Evolutionary conservation across 2,113 vertebrate species (phyloP).

Genomic region (Trichechus manatus): DNA sequence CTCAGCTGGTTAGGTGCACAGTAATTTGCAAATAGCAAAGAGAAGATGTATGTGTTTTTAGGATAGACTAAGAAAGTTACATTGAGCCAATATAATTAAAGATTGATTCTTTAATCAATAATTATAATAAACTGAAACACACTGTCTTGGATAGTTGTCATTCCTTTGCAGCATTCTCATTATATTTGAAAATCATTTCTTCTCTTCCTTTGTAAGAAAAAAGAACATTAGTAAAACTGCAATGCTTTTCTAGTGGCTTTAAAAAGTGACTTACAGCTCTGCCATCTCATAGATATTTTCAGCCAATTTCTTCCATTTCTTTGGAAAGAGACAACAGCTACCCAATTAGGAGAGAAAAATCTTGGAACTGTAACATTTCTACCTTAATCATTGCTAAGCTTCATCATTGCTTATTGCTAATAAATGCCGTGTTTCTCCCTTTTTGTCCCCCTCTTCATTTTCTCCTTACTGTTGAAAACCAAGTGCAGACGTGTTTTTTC

Average conservation of each 20-base stretch:
- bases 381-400: not conserved
- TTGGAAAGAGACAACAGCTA: constrained; percentile 20
- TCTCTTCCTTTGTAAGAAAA: constrained; percentile 59
- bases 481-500: not conserved
- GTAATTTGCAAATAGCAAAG: constrained; percentile 36
- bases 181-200: constrained; percentile 56
- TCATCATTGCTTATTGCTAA: not conserved
- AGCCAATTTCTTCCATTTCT: constrained; percentile 62
- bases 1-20: not conserved
- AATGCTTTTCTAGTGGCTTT: constrained; percentile 29
- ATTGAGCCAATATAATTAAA: constrained; percentile 26
- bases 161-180: constrained; percentile 22
- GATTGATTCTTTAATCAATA: constrained; percentile 41
- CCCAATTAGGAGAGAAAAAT: constrained; percentile 72
- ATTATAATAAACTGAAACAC: constrained; percentile 57
- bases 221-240: constrained; percentile 71
- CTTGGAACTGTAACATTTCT: constrained; percentile 14
- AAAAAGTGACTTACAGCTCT: constrained; percentile 72
- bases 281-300: constrained; percentile 34
- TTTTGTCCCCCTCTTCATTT: not conserved
- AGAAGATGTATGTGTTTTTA: not conserved
- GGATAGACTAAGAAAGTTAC: not conserved
- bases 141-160: not conserved
- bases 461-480: constrained; percentile 37
- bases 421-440: not conserved